These are phyloP conservation scores for Burhinus bistriatus DNA, from an alignment of 2,113 vertebrate species.

Conservation along the genomic window DNA sequence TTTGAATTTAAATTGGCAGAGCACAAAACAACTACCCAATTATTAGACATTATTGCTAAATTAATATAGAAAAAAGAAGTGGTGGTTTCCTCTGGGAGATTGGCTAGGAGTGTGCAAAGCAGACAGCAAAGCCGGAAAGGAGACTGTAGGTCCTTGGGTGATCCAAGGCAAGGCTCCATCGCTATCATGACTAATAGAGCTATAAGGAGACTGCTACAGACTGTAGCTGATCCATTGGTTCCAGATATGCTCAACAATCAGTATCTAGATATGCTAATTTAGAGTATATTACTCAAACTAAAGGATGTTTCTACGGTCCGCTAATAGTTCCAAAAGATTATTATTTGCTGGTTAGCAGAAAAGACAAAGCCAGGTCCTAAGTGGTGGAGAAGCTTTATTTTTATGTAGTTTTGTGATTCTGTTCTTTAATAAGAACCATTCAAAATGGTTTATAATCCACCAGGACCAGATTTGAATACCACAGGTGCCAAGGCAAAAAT, in stretches of 20 bases:
- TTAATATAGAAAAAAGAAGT: not conserved
- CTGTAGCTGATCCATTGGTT: constrained; percentile 39
- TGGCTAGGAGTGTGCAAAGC: not conserved
- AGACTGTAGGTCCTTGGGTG: not conserved
- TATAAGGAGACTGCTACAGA: not conserved
- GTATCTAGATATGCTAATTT: constrained; percentile 25
- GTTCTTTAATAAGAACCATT: not conserved
- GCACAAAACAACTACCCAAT: not conserved
- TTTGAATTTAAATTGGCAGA: not conserved
- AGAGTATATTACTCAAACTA: not conserved
- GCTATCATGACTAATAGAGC: not conserved
- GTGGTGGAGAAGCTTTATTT: not conserved
- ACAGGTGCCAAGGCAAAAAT: not conserved
- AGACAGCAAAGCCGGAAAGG: not conserved
- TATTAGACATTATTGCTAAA: not conserved
- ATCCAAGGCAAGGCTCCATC: not conserved
- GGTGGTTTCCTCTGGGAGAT: not conserved
- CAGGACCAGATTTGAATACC: not conserved
- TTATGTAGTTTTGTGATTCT: not conserved
- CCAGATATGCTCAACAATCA: not conserved
- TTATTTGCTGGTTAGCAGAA: not conserved
- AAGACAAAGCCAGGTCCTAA: not conserved
- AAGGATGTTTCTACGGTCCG: not conserved
- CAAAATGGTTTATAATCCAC: not conserved
- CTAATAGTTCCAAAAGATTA: not conserved